These are phyloP conservation scores for Anarrhichthys ocellatus DNA, from an alignment of 2,113 vertebrate species.

Conservation along the genomic window DNA sequence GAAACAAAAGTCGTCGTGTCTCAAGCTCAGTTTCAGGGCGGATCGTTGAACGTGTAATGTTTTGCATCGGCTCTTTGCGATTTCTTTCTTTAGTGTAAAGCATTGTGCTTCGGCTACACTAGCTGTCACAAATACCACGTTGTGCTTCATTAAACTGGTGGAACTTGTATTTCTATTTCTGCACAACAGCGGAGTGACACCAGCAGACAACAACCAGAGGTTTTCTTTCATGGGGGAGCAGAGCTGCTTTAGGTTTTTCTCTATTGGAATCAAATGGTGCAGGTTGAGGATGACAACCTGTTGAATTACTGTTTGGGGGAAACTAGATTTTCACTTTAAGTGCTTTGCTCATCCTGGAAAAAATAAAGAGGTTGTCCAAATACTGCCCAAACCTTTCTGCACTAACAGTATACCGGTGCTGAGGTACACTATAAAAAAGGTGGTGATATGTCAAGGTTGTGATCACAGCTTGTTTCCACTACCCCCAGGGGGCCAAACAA, in stretches of 20 bases:
- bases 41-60: not conserved
- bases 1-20: not conserved
- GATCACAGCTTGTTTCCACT: not conserved
- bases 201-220: no score
- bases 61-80: not conserved
- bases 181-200: not conserved
- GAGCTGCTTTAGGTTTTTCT: not conserved
- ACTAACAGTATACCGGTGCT: not conserved
- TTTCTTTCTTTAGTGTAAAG: not conserved
- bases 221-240: no score
- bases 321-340: not conserved
- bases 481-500: not conserved
- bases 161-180: conserved; percentile 18
- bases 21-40: no score
- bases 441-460: not conserved
- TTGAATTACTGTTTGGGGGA: not conserved
- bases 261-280: not conserved
- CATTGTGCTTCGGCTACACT: not conserved
- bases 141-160: conserved; percentile 28
- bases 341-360: not conserved
- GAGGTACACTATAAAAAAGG: not conserved
- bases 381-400: not conserved
- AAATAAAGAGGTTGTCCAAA: not conserved
- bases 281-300: not conserved
- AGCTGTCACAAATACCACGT: conserved; percentile 27